Conservation (phyloP, 2,888 invertebrate species). For the Thelaira solivaga region DNA sequence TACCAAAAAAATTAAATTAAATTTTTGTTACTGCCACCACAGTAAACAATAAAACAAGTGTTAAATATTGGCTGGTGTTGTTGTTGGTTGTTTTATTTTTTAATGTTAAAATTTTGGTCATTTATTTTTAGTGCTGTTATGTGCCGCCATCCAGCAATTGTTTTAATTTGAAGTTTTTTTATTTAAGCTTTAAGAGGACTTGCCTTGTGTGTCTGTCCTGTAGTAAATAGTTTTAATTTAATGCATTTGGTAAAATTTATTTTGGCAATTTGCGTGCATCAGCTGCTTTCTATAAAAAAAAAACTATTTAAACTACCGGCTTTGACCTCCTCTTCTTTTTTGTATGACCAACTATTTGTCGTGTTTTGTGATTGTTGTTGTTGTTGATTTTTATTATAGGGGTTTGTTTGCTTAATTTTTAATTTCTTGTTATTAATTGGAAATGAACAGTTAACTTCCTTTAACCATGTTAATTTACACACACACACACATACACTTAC, state of each 20-base stretch:
- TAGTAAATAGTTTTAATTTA: neutral
- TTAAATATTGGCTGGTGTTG: slow-evolving; percentile 34
- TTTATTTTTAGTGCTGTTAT: slow-evolving; percentile 1
- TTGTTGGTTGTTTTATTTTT: too few species aligned
- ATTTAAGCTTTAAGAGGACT: slow-evolving; percentile 12
- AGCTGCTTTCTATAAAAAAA: slow-evolving; percentile 48
- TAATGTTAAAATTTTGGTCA: too few species aligned
- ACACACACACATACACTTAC: too few species aligned
- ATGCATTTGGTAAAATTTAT: neutral
- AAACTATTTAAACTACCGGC: neutral
- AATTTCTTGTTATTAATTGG: slow-evolving; percentile 52
- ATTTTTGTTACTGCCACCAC: neutral
- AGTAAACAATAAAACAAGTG: slow-evolving; percentile 50
- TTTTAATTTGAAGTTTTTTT: slow-evolving; percentile 29
- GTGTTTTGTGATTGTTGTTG: slow-evolving; percentile 17
- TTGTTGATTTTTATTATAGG: neutral
- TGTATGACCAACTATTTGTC: slow-evolving; percentile 47
- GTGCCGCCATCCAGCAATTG: slow-evolving; percentile 28
- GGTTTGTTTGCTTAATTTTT: neutral
- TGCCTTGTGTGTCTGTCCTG: slow-evolving; percentile 41
- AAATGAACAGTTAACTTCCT: slow-evolving; percentile 64
- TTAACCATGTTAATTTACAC: slow-evolving; percentile 3
- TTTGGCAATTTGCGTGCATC: slow-evolving; percentile 52
- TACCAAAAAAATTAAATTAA: too few species aligned
- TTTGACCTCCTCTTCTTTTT: slow-evolving; percentile 50